A percentile compares a stretch with the other conserved stretches of the same genome.
phyloP scores from a whole-genome alignment of 2,888 invertebrate genomes.

The Bibio marci region DNA sequence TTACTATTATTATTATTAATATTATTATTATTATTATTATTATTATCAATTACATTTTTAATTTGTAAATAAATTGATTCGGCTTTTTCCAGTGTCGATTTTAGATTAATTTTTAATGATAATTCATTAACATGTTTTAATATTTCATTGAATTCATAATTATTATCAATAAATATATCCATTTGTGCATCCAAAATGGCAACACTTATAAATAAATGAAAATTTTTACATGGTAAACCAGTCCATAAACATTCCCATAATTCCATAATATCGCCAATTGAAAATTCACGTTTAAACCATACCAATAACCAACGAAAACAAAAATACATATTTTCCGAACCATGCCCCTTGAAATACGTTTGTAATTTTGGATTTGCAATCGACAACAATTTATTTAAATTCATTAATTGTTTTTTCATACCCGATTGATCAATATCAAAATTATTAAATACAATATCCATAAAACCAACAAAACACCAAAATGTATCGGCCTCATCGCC shows the following conservation, averaged over 20 bases:
- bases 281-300: slow-evolving; percentile 88
- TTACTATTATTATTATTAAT: too few relatives aligned
- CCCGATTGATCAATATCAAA: slow-evolving; percentile 95
- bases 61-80: slow-evolving; percentile 89
- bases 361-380: slow-evolving; percentile 74
- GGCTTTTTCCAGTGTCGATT: slow-evolving; percentile 64
- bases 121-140: slow-evolving; percentile 93
- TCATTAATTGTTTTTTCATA: slow-evolving; percentile 83
- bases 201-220: slow-evolving; percentile 82
- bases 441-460: slow-evolving; percentile 82
- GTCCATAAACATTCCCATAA: slow-evolving; percentile 98
- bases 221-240: slow-evolving; percentile 82
- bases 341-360: slow-evolving; percentile 51
- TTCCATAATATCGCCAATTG: slow-evolving; percentile 67
- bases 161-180: slow-evolving; percentile 69
- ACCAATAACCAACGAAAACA: slow-evolving; percentile 97
- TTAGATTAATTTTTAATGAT: slow-evolving; percentile 69
- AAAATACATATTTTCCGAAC: slow-evolving; percentile 88
- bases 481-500: slow-evolving; percentile 91
- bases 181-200: slow-evolving; percentile 87
- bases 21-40: too few relatives aligned
- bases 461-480: slow-evolving; percentile 98
- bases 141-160: slow-evolving; percentile 92
- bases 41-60: slow-evolving; percentile 47
- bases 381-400: slow-evolving; percentile 63